Conservation (phyloP, 2,888 invertebrate species). For the Parnassius smintheus region DNA sequence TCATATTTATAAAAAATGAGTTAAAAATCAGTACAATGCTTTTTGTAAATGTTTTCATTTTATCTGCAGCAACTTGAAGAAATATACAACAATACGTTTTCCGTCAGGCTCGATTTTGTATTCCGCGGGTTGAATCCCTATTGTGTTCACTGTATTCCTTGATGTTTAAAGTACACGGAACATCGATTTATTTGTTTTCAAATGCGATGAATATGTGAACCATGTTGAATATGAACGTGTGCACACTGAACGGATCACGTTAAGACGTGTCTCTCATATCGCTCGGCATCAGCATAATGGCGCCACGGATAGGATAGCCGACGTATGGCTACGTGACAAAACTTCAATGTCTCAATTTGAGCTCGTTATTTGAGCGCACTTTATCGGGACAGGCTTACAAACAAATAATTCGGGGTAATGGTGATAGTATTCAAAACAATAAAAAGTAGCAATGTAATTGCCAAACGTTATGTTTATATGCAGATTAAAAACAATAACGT, state of each 20-base stretch:
- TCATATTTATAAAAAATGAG: too few species aligned
- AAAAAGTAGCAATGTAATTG: not conserved
- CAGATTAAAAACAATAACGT: too few species aligned
- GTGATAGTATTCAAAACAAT: not conserved
- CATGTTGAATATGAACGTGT: constrained; percentile 26
- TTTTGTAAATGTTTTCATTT: too few species aligned
- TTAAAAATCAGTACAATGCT: too few species aligned
- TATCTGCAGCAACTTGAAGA: not conserved
- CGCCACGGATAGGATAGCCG: constrained; percentile 53
- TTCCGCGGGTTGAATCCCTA: not conserved
- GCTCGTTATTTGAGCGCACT: constrained; percentile 25
- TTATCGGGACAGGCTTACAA: constrained; percentile 6
- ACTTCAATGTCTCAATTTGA: constrained; percentile 53
- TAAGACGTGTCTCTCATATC: constrained; percentile 43
- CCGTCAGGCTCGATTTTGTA: not conserved
- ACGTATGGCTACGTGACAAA: constrained; percentile 56
- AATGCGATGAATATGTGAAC: constrained; percentile 37
- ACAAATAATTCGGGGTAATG: not conserved
- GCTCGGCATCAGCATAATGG: constrained; percentile 63
- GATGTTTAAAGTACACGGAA: constrained; percentile 13
- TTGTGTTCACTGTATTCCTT: constrained; percentile 4
- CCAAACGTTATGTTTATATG: too few species aligned
- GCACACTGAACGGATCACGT: constrained; percentile 36
- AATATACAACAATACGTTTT: not conserved
- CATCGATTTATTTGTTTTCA: constrained; percentile 30